Percentiles rank a stretch among this genome's conserved stretches.
Conservation (phyloP, 2,797 vertebrate genomes). For the Odontamblyopus lacepedii region DNA sequence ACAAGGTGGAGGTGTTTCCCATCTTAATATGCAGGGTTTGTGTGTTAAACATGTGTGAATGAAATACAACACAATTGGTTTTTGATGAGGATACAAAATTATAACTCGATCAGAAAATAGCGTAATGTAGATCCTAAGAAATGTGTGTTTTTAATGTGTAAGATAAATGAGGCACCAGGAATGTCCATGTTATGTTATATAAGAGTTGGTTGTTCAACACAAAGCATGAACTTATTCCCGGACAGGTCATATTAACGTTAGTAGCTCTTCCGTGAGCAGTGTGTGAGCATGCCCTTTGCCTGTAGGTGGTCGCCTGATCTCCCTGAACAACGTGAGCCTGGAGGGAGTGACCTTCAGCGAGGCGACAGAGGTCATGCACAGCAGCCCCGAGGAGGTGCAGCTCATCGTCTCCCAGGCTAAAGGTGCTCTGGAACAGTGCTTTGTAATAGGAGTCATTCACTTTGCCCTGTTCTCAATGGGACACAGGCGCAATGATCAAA, state of each 20-base stretch:
- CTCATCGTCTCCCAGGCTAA: constrained; percentile 89
- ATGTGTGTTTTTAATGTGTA: not conserved
- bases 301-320: constrained; percentile 86
- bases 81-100: too few relatives aligned
- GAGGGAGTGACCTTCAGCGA: constrained; percentile 87
- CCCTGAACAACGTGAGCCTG: constrained; percentile 87
- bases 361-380: constrained; percentile 88
- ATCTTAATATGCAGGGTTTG: too few relatives aligned
- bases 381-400: constrained; percentile 82
- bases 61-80: too few relatives aligned
- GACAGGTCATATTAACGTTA: not conserved
- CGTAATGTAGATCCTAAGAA: not conserved
- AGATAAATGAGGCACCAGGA: too few relatives aligned
- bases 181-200: too few relatives aligned
- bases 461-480: not conserved
- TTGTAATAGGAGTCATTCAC: constrained; percentile 10
- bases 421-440: constrained; percentile 68
- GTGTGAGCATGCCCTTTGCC: constrained; percentile 56
- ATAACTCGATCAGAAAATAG: too few relatives aligned
- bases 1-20: too few relatives aligned
- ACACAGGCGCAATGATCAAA: constrained; percentile 6
- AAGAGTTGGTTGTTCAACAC: not conserved
- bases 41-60: too few relatives aligned
- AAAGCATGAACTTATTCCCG: not conserved
- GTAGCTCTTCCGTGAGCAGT: not conserved